Percentiles rank a stretch among this genome's conserved stretches.
phyloP scores from a whole-genome alignment of 2,797 vertebrate genomes.

The Characodon lateralis region DNA sequence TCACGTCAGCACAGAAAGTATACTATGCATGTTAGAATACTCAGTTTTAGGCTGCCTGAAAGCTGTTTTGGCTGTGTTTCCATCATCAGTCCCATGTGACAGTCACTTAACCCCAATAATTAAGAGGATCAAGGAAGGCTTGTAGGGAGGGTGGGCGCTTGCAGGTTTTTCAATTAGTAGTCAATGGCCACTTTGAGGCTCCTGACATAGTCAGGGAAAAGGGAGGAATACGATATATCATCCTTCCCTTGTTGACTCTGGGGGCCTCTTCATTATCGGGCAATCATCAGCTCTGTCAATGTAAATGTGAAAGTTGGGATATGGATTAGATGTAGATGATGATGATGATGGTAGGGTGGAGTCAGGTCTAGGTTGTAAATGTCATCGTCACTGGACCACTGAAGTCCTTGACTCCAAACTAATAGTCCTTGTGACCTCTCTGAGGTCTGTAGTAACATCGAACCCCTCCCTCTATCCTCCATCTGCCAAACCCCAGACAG shows the following conservation, averaged over 20 bases:
- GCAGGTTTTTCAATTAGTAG: slow-evolving; percentile 68
- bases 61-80: not conserved
- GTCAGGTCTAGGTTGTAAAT: slow-evolving; percentile 71
- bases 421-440: slow-evolving; percentile 85
- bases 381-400: slow-evolving; percentile 85
- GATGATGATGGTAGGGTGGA: not conserved
- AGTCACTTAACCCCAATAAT: slow-evolving; percentile 70
- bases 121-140: slow-evolving; percentile 55
- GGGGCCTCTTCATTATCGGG: slow-evolving; percentile 74
- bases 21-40: not conserved
- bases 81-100: slow-evolving; percentile 41
- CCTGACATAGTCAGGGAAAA: slow-evolving; percentile 86
- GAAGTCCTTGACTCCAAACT: slow-evolving; percentile 85
- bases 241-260: not conserved
- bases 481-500: slow-evolving; percentile 16
- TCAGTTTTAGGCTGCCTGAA: not conserved
- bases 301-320: slow-evolving; percentile 85
- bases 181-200: slow-evolving; percentile 73
- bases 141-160: slow-evolving; percentile 35
- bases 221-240: slow-evolving; percentile 90
- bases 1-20: not conserved
- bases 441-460: slow-evolving; percentile 93
- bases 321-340: slow-evolving; percentile 26
- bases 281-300: slow-evolving; percentile 84
- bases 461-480: slow-evolving; percentile 71